Base-by-base conservation (phyloP, 2,113 vertebrate genomes). In the Empidonax alnorum region DNA sequence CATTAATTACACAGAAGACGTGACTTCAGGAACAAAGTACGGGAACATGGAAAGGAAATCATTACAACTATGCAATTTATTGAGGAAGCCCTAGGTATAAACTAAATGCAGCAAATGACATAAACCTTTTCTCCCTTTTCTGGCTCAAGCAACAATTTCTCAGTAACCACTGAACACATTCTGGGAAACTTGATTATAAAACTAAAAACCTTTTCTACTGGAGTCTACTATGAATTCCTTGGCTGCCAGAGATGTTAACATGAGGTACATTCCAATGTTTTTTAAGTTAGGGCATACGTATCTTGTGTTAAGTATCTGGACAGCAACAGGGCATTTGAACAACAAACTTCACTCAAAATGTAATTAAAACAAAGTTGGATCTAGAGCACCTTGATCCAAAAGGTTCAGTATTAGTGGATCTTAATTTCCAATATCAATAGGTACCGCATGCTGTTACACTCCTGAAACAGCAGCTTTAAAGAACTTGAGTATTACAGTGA, bases 261-360 rank as follows among this genome's bases (percentile, higher is more conserved):
- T 2, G 20, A 35, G 4, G 27, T 21, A 47, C 33, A 55, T 66
- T 49, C 44, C 0, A 0, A 30, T 19, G 19, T 12, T 91, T 61
- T 80, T 27, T 14, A 81, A 78, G 47, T 47, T 50, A 35, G 52
- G 59, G 52, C 30, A 47, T 31, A 10, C 19, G 12, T 10, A 42
- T n/a, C n/a, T 68, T 31, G 18, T 22, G 16, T 41, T 53, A 63
- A 49, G 19, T 33, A 49, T 24, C 39, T 21, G 44, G 65, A 68
- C 19, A 69, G 55, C 76, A 90, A 81, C 19, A 77, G 62, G 15
- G 33, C 59, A 87, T 25, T 1, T 5, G 33, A 74, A 77, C 12
- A 35, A 67, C 0, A 3, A 71, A 80, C n/a, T 85, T n/a, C 2
- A 5, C 17, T 50, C 22, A 41, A n/a, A 46, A 83, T 0, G 6